Evolutionary conservation across 2,797 vertebrate species (phyloP), one percentile per base, ranked within the genome.

Genomic region (Columba guinea): DNA sequence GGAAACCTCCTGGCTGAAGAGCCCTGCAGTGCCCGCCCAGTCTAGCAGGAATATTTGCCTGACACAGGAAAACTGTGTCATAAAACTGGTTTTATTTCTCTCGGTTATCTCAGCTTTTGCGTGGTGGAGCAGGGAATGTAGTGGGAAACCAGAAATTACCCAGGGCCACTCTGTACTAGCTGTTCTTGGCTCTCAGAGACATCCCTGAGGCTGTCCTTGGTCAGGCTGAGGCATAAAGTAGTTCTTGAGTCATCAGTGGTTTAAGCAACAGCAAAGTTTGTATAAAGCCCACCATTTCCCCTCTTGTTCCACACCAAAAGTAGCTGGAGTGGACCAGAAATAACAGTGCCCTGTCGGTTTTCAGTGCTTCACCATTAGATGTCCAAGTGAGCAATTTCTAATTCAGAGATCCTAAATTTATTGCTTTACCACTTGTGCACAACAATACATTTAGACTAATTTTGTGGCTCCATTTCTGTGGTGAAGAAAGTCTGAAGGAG

Each of bases 131-230:
- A 51, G 84, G 60, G 87, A 95, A 94, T 94, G 81, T 10, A 23
- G 81, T 26, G 85, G 80, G 87, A 92, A 91, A 90, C 91, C 91
- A 92, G 78, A 89, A 94, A 74, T 90, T 16, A 0, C 87, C 53
- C 2, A 12, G 58, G 90, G 17, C 69, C 78, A 28, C 60, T 95
- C 49, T 0, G 0, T 82, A 71, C 0, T 27, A 94, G 78, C 88
- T 94, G 12, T 89, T 95, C 85, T 95, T 95, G 94, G 91, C 87
- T 88, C 75, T 55, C 79, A 88, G 84, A 59, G 53, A 68, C 65
- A 53, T 87, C 67, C 62, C 91, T 58, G 53, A 2, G 80, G 85
- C 83, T 93, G 56, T 32, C 53, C 34, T 84, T 77, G 81, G 74
- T 93, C 84, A 87, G 32, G 26, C 59, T 64, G 87, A 94, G 74